Percentiles rank a stretch among this genome's conserved stretches.
phyloP scores from a whole-genome alignment of 1,140 invertebrate genomes.

The Sitophilus oryzae region DNA sequence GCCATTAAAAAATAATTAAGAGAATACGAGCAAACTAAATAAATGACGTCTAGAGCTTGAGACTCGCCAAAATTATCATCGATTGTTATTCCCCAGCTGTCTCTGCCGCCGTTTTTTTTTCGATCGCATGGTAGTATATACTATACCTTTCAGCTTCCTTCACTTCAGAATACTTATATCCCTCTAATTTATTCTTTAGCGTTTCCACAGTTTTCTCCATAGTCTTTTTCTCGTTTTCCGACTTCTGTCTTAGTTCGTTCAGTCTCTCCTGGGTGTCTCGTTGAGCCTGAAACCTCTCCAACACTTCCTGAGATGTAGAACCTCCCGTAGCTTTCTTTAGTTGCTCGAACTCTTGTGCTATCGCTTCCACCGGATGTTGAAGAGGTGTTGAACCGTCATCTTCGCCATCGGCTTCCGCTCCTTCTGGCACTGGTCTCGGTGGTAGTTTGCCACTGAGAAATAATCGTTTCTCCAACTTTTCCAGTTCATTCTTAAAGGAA shows the following conservation, averaged over 20 bases:
- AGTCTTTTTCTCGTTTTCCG: constrained; percentile 65
- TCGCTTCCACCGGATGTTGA: constrained; percentile 45
- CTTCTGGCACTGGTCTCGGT: constrained; percentile 38
- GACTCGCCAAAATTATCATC: too few species aligned
- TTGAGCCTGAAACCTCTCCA: constrained; percentile 66
- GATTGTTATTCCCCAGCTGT: too few species aligned
- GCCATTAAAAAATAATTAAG: too few species aligned
- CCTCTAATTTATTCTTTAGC: constrained; percentile 63
- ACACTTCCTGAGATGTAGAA: constrained; percentile 63
- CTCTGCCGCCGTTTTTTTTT: too few species aligned
- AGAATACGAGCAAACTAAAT: too few species aligned
- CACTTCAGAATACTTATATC: constrained; percentile 69
- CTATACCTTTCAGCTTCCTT: constrained; percentile 69
- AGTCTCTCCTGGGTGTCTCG: constrained; percentile 62
- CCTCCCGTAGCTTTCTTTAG: constrained; percentile 71
- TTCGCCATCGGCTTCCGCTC: constrained; percentile 36
- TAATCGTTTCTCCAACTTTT: constrained; percentile 63
- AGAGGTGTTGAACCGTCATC: constrained; percentile 36
- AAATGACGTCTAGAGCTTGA: too few species aligned
- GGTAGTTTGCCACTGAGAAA: constrained; percentile 48
- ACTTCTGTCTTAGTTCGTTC: constrained; percentile 59
- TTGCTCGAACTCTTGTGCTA: constrained; percentile 64
- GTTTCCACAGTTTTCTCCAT: constrained; percentile 63
- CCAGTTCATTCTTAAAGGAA: constrained; percentile 51
- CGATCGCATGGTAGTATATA: too few species aligned